Conservation (phyloP, 2,113 vertebrate species). For the Oryzias melastigma region DNA sequence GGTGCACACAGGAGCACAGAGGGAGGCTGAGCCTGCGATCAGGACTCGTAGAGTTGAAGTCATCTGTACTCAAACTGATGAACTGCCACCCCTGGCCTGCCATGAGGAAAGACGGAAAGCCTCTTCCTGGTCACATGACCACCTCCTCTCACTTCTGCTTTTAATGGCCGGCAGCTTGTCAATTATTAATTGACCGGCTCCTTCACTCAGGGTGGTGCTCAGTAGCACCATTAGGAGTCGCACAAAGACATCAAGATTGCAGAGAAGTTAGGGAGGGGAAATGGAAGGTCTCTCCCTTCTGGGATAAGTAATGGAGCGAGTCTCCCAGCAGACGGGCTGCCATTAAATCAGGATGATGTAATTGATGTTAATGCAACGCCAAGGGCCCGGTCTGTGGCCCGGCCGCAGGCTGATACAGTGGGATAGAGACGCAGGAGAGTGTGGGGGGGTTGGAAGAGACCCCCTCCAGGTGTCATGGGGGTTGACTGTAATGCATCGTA, state of each 20-base stretch:
- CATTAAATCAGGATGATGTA: conserved; percentile 66
- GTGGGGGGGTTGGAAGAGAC: conserved; percentile 31
- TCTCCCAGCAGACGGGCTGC: conserved; percentile 38
- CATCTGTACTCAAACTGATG: no score
- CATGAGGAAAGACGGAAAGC: conserved; percentile 31
- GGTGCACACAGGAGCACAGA: no score
- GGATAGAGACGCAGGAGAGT: conserved; percentile 52
- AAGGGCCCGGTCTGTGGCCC: conserved; percentile 35
- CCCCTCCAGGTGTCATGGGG: conserved; percentile 62
- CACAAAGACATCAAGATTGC: conserved; percentile 43
- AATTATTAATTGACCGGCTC: conserved; percentile 73
- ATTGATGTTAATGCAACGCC: conserved; percentile 69
- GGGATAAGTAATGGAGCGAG: conserved; percentile 59
- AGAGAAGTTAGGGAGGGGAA: conserved; percentile 29
- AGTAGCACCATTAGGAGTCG: conserved; percentile 56
- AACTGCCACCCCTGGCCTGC: no score
- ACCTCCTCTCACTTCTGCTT: conserved; percentile 55
- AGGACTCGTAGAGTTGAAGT: no score
- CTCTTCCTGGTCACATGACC: conserved; percentile 33
- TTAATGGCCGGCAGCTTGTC: conserved; percentile 70
- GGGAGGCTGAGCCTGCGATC: no score
- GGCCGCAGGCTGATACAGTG: conserved; percentile 29
- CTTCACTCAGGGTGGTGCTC: conserved; percentile 55
- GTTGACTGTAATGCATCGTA: conserved; percentile 64
- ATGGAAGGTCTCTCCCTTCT: conserved; percentile 21